These are phyloP conservation scores for Tyrophagus putrescentiae DNA, from an alignment of 1,140 invertebrate species.

Conservation along the genomic window DNA sequence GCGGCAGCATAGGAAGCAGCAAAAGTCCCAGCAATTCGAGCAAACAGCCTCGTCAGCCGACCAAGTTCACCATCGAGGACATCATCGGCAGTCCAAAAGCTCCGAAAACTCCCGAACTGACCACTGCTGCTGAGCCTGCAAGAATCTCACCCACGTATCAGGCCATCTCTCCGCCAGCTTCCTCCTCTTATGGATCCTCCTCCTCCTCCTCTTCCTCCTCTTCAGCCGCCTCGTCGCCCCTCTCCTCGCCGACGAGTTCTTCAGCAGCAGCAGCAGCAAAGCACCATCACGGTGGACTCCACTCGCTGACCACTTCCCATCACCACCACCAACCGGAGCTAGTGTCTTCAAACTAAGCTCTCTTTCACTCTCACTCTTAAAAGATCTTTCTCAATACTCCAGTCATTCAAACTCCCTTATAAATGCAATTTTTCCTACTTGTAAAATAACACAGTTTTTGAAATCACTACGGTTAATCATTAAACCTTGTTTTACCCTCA, in stretches of 20 bases:
- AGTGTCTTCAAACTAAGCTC: conserved; percentile 19
- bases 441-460: too few relatives aligned
- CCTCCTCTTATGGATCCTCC: conserved; percentile 28
- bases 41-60: too few relatives aligned
- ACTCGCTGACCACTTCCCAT: too few relatives aligned
- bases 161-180: background rate
- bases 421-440: background rate
- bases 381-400: background rate
- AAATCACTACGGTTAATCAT: too few relatives aligned
- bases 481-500: too few relatives aligned
- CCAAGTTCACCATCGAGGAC: conserved; percentile 29
- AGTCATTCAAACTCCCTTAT: background rate
- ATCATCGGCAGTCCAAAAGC: conserved; percentile 28
- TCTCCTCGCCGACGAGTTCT: too few relatives aligned
- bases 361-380: conserved; percentile 14
- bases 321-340: conserved; percentile 23
- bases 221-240: conserved; percentile 26
- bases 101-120: conserved; percentile 30
- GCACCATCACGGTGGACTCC: conserved; percentile 27
- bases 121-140: too few relatives aligned
- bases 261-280: too few relatives aligned
- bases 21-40: too few relatives aligned
- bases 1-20: background rate
- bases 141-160: too few relatives aligned
- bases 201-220: conserved; percentile 22